Percentiles rank a stretch among this genome's conserved stretches.
Evolutionary conservation across 2,113 vertebrate species (phyloP).

Genomic region (Anolis carolinensis): DNA sequence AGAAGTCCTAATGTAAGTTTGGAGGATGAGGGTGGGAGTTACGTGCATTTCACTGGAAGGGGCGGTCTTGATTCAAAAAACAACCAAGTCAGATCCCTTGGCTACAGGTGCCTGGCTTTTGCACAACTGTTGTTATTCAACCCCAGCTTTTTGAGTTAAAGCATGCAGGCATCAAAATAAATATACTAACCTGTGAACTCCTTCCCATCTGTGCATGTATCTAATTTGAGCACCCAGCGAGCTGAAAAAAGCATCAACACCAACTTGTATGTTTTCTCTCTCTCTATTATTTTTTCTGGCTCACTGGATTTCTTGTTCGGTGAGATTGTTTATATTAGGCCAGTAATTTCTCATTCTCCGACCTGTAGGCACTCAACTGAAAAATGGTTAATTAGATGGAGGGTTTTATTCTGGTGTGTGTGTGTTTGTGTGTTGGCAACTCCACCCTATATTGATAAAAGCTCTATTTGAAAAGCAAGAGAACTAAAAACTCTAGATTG

Average conservation of each 20-base stretch:
- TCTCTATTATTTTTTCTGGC: neutral
- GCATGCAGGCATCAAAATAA: constrained; percentile 12
- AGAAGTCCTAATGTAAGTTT: neutral
- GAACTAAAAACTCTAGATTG: neutral
- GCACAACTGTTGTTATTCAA: neutral
- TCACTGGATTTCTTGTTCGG: constrained; percentile 17
- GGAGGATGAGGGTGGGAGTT: neutral
- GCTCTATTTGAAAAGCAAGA: neutral
- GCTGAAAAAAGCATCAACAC: neutral
- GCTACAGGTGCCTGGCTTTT: constrained; percentile 1
- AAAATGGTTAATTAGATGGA: constrained; percentile 4
- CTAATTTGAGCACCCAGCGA: constrained; percentile 4
- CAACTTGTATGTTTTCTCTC: neutral
- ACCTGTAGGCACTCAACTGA: neutral
- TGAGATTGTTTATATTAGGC: constrained; percentile 20
- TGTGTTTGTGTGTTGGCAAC: neutral
- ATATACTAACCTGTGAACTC: constrained; percentile 22
- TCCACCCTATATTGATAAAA: neutral
- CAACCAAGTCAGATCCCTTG: neutral
- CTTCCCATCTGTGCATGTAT: constrained; percentile 26
- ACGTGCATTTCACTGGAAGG: neutral
- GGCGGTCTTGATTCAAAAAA: neutral
- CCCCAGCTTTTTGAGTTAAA: constrained; percentile 10
- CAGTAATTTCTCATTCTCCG: constrained; percentile 13
- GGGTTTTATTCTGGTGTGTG: neutral